Evolutionary conservation across 64 coral and sea anemone genomes (phyloP).

Genomic region (Dendrophyllia cribrosa): DNA sequence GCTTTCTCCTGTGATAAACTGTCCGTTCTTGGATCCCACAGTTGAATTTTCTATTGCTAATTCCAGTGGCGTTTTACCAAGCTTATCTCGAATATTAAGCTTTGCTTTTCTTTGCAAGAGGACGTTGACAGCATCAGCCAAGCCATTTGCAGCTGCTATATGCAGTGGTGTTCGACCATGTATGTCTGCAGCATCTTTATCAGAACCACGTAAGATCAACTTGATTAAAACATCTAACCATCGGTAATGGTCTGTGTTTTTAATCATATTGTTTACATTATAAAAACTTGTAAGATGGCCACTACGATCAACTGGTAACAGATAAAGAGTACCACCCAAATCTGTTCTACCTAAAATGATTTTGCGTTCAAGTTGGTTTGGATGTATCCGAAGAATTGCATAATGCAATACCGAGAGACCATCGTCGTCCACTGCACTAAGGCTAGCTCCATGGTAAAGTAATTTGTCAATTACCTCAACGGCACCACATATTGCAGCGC

Average conservation of each 20-base stretch:
- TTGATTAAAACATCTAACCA: neutral
- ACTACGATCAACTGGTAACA: too few species aligned
- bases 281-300: too few species aligned
- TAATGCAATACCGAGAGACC: neutral
- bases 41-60: neutral
- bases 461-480: neutral
- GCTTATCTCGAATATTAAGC: neutral
- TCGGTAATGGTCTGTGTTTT: neutral
- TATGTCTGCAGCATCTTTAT: neutral
- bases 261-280: too few species aligned
- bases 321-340: too few species aligned
- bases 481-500: constrained; percentile 3
- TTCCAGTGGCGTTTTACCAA: constrained; percentile 1
- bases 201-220: neutral
- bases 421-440: neutral
- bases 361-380: too few species aligned
- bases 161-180: constrained; percentile 14
- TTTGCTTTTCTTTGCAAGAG: neutral
- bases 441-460: neutral
- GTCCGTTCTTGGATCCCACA: neutral
- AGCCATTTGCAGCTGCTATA: neutral
- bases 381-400: too few species aligned
- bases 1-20: too few species aligned
- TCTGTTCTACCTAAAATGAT: too few species aligned
- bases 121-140: neutral